A percentile compares a stretch with the other conserved stretches of the same genome.
These are phyloP conservation scores for Pterocles orientalis DNA, from an alignment of 2,113 vertebrate genomes.

Conservation along the genomic window DNA sequence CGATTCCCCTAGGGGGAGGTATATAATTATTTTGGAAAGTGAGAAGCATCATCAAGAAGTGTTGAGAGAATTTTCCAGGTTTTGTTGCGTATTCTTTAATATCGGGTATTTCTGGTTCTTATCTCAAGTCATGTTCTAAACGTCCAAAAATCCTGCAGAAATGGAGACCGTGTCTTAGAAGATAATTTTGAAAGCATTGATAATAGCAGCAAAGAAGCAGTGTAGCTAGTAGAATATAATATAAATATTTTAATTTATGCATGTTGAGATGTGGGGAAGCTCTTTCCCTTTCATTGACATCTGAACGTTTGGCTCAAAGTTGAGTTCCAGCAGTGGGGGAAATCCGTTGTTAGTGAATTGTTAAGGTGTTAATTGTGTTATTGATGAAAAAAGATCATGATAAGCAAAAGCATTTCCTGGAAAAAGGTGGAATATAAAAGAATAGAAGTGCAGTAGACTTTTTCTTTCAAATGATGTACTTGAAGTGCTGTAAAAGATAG, in stretches of 20 bases:
- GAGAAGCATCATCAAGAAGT: background rate
- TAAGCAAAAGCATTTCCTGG: background rate
- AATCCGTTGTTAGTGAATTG: background rate
- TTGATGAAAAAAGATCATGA: background rate
- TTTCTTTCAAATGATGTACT: background rate
- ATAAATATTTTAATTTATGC: background rate
- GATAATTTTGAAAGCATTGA: background rate
- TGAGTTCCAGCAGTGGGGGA: background rate
- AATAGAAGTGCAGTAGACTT: background rate
- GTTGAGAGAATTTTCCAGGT: background rate
- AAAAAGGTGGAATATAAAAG: background rate
- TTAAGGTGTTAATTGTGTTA: background rate
- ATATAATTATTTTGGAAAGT: conserved; percentile 1
- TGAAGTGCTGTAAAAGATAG: background rate
- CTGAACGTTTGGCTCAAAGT: background rate
- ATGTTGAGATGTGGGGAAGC: background rate
- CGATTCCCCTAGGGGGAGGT: background rate
- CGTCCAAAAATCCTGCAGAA: background rate
- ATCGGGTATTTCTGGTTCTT: background rate
- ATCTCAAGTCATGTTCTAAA: background rate
- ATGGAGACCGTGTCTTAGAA: background rate
- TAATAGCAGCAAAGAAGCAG: background rate
- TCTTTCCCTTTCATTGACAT: background rate
- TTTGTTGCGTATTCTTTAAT: background rate
- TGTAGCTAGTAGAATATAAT: background rate